Percentiles rank a stretch among this genome's conserved stretches.
These are phyloP conservation scores for Actenoides lindsayi DNA, from an alignment of 2,113 vertebrate species.

Conservation along the genomic window DNA sequence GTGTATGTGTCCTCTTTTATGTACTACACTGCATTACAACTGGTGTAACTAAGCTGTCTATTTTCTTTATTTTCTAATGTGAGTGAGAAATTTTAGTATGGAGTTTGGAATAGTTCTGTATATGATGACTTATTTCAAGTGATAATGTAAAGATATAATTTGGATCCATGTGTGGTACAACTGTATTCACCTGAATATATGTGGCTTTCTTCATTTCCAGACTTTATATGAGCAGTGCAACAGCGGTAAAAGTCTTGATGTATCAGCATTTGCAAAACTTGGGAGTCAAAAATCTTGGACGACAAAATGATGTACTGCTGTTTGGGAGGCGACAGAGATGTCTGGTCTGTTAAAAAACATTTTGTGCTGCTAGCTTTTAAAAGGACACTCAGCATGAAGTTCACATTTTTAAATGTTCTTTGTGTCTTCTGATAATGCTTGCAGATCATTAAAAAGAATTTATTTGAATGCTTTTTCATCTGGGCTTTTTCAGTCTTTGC, in stretches of 20 bases:
- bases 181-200: background rate
- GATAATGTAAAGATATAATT: background rate
- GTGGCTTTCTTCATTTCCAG: conserved; percentile 71
- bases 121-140: background rate
- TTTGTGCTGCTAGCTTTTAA: conserved; percentile 38
- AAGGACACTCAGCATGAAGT: background rate
- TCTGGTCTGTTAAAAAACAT: background rate
- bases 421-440: background rate
- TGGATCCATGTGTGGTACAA: background rate
- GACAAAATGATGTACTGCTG: conserved; percentile 63
- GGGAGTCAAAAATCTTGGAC: conserved; percentile 63
- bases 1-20: background rate
- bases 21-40: background rate
- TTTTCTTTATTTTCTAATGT: background rate
- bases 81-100: background rate
- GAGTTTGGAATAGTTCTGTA: background rate
- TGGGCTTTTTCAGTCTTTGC: background rate
- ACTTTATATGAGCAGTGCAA: conserved; percentile 81
- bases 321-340: background rate
- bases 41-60: background rate
- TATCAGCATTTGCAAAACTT: conserved; percentile 70
- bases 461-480: background rate
- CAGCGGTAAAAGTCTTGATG: conserved; percentile 75
- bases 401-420: background rate
- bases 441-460: background rate